Evolutionary conservation across 2,888 invertebrate species (phyloP).

Genomic region (Lasioglossum malachurum): DNA sequence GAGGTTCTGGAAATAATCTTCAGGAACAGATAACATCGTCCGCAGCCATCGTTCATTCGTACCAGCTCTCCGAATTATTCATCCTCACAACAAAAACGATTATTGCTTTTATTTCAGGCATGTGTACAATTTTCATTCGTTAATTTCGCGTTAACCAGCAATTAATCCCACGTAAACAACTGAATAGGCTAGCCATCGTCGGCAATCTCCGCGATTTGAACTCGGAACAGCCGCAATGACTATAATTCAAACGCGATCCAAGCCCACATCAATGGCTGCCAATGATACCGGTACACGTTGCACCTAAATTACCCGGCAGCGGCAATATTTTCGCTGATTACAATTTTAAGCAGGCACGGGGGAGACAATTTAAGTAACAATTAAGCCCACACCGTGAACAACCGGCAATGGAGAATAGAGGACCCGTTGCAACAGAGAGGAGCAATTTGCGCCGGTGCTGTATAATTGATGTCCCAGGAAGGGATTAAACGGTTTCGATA

Average conservation of each 20-base stretch:
- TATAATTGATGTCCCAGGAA: constrained; percentile 22
- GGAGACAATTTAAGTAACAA: constrained; percentile 1
- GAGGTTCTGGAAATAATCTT: too few relatives aligned
- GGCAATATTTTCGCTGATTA: not conserved
- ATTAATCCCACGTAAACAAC: not conserved
- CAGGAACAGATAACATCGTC: too few relatives aligned
- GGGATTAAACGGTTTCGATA: constrained; percentile 28
- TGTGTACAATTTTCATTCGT: too few relatives aligned
- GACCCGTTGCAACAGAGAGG: not conserved
- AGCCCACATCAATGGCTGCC: not conserved
- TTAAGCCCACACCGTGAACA: not conserved
- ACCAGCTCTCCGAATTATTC: too few relatives aligned
- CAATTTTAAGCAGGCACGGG: not conserved
- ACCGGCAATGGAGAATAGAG: constrained; percentile 8
- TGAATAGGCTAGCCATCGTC: too few relatives aligned
- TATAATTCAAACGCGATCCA: not conserved
- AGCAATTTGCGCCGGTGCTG: not conserved
- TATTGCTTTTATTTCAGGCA: too few relatives aligned
- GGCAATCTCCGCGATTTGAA: not conserved
- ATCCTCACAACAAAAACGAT: too few relatives aligned
- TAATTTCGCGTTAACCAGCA: not conserved
- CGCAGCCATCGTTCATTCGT: too few relatives aligned
- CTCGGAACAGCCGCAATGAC: not conserved
- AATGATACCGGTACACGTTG: not conserved
- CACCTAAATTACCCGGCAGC: not conserved